These are phyloP conservation scores for Neolamprologus falcicula DNA, from an alignment of 2,113 vertebrate genomes.

Conservation along the genomic window DNA sequence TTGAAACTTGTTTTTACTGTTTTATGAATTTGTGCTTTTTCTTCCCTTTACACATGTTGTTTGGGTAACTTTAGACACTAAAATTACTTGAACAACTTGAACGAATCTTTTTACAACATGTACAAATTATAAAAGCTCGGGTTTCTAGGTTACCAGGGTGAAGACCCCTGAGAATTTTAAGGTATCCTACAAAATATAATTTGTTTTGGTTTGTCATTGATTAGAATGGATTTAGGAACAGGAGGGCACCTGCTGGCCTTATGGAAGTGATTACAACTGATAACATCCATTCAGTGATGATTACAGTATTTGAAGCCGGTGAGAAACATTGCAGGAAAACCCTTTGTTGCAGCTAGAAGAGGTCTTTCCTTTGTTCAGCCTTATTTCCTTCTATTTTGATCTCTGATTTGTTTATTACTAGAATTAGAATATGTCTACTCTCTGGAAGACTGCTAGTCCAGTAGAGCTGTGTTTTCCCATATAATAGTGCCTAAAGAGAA, in stretches of 20 bases:
- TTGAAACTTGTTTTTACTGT: background rate
- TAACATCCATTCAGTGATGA: background rate
- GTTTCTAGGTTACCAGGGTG: background rate
- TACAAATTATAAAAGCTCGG: background rate
- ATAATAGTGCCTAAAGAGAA: background rate
- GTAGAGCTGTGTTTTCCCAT: background rate
- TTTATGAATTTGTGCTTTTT: background rate
- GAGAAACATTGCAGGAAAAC: background rate
- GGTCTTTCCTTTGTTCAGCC: background rate
- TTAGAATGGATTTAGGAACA: background rate
- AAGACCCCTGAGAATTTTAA: background rate
- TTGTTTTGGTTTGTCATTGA: background rate
- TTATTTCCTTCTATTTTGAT: background rate
- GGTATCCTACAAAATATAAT: background rate
- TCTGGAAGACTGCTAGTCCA: background rate
- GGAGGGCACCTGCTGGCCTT: background rate
- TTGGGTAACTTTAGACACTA: background rate
- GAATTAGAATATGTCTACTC: background rate
- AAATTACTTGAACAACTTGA: background rate
- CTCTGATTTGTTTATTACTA: background rate
- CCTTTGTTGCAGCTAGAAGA: background rate
- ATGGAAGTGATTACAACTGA: background rate
- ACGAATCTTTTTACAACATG: background rate
- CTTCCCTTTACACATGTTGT: background rate
- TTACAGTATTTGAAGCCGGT: background rate